Percentiles rank a stretch among this genome's conserved stretches.
These are phyloP conservation scores for Wiebesia pumilae DNA, from an alignment of 1,140 invertebrate species.

Conservation along the genomic window DNA sequence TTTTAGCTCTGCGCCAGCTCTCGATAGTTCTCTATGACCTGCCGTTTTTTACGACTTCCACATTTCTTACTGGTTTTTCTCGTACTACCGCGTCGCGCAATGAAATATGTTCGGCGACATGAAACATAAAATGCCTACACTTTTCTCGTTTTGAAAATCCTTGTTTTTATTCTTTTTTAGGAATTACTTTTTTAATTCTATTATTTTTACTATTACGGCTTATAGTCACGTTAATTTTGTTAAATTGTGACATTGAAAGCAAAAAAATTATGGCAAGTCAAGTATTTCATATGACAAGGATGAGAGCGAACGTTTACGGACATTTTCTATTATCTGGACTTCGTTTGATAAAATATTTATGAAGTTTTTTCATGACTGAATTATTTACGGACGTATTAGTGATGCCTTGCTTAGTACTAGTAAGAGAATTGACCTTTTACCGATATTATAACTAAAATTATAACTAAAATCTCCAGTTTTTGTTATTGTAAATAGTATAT, in stretches of 20 bases:
- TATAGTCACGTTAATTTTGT: background rate
- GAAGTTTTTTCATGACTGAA: background rate
- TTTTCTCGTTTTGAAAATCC: background rate
- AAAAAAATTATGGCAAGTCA: background rate
- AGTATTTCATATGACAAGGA: background rate
- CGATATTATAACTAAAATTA: no score
- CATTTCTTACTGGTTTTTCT: conserved; percentile 44
- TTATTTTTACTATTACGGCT: background rate
- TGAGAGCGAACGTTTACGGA: background rate
- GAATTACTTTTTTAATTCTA: background rate
- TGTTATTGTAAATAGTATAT: no score
- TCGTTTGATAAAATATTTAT: background rate
- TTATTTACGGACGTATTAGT: background rate
- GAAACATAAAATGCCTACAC: conserved; percentile 17
- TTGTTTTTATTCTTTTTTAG: background rate
- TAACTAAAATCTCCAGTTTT: no score
- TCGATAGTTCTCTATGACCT: background rate
- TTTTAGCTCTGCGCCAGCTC: conserved; percentile 9
- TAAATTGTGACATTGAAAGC: background rate
- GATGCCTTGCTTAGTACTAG: no score
- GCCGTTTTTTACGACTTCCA: conserved; percentile 49
- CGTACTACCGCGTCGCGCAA: background rate
- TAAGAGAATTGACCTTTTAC: no score
- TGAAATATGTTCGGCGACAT: conserved; percentile 32
- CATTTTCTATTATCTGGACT: background rate